These are phyloP conservation scores for Crocallis elinguaria DNA, from an alignment of 2,888 invertebrate genomes.

Conservation along the genomic window DNA sequence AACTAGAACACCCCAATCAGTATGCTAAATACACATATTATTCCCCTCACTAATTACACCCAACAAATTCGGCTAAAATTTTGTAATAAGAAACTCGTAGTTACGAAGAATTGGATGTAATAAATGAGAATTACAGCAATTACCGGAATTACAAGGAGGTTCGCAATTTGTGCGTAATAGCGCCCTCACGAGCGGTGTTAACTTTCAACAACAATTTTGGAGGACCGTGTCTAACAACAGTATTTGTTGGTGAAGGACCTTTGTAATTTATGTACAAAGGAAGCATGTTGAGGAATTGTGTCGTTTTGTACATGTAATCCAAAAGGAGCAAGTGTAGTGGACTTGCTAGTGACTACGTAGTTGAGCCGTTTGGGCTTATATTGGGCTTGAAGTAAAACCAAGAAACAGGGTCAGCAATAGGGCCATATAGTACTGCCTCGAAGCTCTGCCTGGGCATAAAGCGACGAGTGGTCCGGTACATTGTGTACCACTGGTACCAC, in stretches of 20 bases:
- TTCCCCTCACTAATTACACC: constrained; percentile 16
- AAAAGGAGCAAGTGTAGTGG: no score
- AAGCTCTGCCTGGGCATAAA: no score
- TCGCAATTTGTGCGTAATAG: constrained; percentile 45
- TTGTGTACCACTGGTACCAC: no score
- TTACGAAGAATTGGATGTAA: constrained; percentile 42
- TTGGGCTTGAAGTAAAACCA: no score
- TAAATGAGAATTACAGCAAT: constrained; percentile 54
- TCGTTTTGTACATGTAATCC: not conserved
- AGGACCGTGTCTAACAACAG: constrained; percentile 1
- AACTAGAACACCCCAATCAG: no score
- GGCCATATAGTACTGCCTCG: no score
- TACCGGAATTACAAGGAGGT: constrained; percentile 50
- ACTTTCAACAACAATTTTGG: constrained; percentile 27
- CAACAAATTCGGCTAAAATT: constrained; percentile 17
- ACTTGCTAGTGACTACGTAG: no score
- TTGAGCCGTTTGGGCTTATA: no score
- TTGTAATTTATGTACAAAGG: constrained; percentile 4
- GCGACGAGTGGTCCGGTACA: no score
- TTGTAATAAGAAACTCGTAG: constrained; percentile 36
- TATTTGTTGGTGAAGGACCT: constrained; percentile 6
- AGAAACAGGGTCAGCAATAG: no score
- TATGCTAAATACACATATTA: not conserved
- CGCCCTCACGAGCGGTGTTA: constrained; percentile 22
- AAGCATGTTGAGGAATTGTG: not conserved